Evolutionary conservation across 2,888 invertebrate species (phyloP), one percentile per base, ranked within the genome.

Genomic region (Mesorhabditis sp.): DNA sequence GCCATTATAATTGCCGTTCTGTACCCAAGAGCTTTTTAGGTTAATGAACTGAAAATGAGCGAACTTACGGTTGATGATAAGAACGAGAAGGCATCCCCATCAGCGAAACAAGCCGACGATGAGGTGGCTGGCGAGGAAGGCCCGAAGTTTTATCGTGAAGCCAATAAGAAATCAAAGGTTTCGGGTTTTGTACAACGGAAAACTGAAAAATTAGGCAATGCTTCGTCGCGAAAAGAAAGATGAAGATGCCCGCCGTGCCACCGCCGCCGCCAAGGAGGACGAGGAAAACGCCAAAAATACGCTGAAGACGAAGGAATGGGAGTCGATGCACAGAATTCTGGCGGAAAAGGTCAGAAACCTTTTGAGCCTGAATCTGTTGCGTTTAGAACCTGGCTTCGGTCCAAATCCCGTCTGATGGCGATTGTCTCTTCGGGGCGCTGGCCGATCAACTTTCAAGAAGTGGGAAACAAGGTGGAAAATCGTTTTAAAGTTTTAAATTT

Each of bases 181-280:
- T n/a, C 1, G 58, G 58, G 7, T 10, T 50, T 13, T 50, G 0
- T 50, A 10, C 7, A 50, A n/a, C n/a, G 10, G 10, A 50, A 50
- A 50, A 10, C 7, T 13, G 58, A 50, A 50, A 13, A n/a, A 10
- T 50, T 50, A 50, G 58, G 58, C 58, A 50, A 50, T 50, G 58
- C n/a, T 50, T 10, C 58, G 58, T 13, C 58, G 58, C n/a, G 58
- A 50, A 50, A 50, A 50, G 58, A 50, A 50, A 50, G 58, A 50
- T 10, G 58, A 50, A n/a, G 58, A 50, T n/a, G n/a, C 7, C n/a
- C 58, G 58, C 7, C 58, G 58, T 13, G 58, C 58, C 7, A n/a
- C 58, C 58, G 58, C 58, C 7, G 58, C 58, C n/a, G 58, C 58
- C 10, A 50, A 50, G n/a, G 58, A 50, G n/a, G 58, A 50, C n/a